phyloP scores from a whole-genome alignment of 2,797 vertebrate species.

The Perodicticus potto region DNA sequence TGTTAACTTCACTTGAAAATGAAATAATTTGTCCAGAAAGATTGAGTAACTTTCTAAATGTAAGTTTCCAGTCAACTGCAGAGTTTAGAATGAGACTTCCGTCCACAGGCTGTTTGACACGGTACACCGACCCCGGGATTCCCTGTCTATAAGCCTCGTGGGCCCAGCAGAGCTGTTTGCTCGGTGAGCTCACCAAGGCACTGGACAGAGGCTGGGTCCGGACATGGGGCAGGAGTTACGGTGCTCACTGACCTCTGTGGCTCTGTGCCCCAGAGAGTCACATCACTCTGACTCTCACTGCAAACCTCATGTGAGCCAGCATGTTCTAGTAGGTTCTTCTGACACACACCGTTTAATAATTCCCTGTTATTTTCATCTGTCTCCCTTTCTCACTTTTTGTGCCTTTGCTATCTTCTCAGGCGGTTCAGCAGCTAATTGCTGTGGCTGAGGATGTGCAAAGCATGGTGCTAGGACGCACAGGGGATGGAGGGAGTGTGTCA shows the following conservation, averaged over 20 bases:
- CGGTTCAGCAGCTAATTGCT: neutral
- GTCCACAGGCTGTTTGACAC: neutral
- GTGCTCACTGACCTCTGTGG: fast-evolving
- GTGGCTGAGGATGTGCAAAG: neutral
- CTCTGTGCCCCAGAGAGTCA: neutral
- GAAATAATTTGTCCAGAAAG: neutral
- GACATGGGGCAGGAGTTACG: neutral
- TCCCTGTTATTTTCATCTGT: neutral
- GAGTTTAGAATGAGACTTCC: neutral
- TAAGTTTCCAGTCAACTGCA: neutral
- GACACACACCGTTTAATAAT: neutral
- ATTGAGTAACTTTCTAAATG: neutral
- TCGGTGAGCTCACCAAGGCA: neutral
- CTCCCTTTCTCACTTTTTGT: neutral
- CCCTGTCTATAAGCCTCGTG: fast-evolving
- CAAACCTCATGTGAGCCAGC: fast-evolving
- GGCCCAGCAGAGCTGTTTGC: neutral
- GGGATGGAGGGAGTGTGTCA: neutral
- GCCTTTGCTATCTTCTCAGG: neutral
- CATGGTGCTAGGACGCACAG: fast-evolving
- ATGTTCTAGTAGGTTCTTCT: neutral
- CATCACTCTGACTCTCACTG: neutral
- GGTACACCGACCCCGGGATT: neutral
- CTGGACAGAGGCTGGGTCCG: neutral
- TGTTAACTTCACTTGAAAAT: neutral